Percentiles rank a stretch among this genome's conserved stretches.
These are phyloP conservation scores for Barypeithes pellucidus DNA, from an alignment of 2,888 invertebrate genomes.

Conservation along the genomic window DNA sequence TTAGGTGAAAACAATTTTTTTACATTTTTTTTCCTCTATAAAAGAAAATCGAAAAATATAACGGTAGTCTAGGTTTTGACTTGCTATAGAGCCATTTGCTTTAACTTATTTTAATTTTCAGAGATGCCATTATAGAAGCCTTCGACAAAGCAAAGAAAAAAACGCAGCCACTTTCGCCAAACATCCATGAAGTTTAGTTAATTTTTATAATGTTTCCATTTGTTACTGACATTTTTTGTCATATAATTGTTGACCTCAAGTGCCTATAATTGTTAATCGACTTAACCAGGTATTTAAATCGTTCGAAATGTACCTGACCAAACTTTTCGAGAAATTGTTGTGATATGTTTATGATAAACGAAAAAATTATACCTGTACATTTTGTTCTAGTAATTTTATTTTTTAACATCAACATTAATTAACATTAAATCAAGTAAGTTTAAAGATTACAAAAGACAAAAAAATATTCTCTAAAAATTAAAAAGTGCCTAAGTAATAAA, in stretches of 20 bases:
- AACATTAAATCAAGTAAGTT: too few relatives aligned
- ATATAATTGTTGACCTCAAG: slow-evolving; percentile 30
- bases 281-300: slow-evolving; percentile 29
- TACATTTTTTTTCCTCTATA: slow-evolving; percentile 10
- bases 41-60: too few relatives aligned
- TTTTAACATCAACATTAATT: too few relatives aligned
- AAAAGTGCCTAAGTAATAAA: too few relatives aligned
- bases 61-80: too few relatives aligned
- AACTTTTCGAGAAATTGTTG: slow-evolving; percentile 32
- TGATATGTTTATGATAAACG: slow-evolving; percentile 42
- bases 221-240: slow-evolving; percentile 6
- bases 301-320: slow-evolving; percentile 38
- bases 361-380: slow-evolving; percentile 6
- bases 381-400: slow-evolving; percentile 21
- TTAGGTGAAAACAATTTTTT: slow-evolving; percentile 77
- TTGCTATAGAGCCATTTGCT: too few relatives aligned
- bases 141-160: slow-evolving; percentile 79
- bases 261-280: slow-evolving; percentile 35
- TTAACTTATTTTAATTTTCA: slow-evolving; percentile 67
- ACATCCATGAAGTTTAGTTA: slow-evolving; percentile 54
- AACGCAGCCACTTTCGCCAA: slow-evolving; percentile 59
- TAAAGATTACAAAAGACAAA: too few relatives aligned
- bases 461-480: too few relatives aligned
- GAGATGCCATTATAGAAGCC: slow-evolving; percentile 83
- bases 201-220: slow-evolving; percentile 10